Evolutionary conservation across 2,113 vertebrate species (phyloP).

Genomic region (Lycaon pictus): DNA sequence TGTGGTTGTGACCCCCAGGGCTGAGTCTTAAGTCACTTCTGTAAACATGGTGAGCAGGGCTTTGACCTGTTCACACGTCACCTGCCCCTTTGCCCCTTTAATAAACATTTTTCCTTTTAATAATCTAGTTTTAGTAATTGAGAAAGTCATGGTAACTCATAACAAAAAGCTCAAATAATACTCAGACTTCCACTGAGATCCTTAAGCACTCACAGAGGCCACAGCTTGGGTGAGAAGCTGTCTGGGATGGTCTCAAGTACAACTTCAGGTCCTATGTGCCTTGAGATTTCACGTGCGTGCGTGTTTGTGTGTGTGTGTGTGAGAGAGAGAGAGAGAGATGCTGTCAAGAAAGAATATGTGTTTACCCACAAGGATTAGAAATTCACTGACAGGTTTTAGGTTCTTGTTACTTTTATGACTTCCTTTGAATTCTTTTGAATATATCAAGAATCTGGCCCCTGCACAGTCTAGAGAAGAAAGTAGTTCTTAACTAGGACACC

Average conservation of each 20-base stretch:
- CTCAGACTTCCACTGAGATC: neutral
- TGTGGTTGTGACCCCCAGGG: fast-evolving
- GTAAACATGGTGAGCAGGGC: no score
- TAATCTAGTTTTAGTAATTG: neutral
- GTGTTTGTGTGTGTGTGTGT: neutral
- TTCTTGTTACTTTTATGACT: neutral
- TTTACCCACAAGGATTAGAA: neutral
- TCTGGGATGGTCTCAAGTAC: neutral
- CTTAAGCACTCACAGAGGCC: neutral
- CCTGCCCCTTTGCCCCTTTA: neutral
- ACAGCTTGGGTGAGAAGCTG: neutral
- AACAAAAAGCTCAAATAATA: neutral
- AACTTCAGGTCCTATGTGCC: neutral
- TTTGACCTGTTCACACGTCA: no score
- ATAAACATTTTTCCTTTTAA: neutral
- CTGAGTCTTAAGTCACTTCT: neutral
- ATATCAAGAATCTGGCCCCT: neutral
- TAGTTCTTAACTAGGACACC: neutral
- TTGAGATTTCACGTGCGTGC: neutral
- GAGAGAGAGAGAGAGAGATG: neutral
- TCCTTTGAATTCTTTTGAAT: neutral
- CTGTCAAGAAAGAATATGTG: neutral
- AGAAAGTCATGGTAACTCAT: neutral
- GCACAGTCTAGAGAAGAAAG: neutral
- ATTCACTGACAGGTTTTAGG: neutral